Evolutionary conservation across 37 sponge, comb jelly and placozoan genomes (phyloP), one percentile per base, ranked within the genome.

Genomic region (Cliona cf. orientalis): DNA sequence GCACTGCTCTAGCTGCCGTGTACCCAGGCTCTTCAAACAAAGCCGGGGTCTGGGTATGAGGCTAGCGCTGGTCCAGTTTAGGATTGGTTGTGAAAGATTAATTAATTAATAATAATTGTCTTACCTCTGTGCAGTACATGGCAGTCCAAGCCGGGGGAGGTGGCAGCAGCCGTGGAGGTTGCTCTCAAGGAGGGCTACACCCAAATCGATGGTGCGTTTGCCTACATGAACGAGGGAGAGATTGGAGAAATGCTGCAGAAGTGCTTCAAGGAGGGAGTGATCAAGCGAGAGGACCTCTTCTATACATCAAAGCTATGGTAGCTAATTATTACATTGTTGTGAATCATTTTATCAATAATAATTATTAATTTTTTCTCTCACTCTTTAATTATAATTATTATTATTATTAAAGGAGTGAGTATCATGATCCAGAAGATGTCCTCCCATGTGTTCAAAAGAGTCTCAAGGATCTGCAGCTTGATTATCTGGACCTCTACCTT

Each of bases 401-500:
- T n/a, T n/a, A n/a, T n/a, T n/a, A n/a, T 3, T 25, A 0, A 40
- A 93, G 93, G 93, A 84, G 66, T 45, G 49, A 65, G 11, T 59
- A 78, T 33, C 89, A 89, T 57, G 75, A 49, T 1, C 44, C n/a
- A 25, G 90, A 83, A 0, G 83, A 93, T 70, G 94, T 89, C 19
- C 56, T 79, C 33, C 78, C 84, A 26, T 86, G 90, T 5, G 82
- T 84, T 55, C 63, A 91, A 62, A 36, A 31, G 22, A 89, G 95
- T 0, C 74, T 97, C 43, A 91, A 91, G 79, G 82, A 97, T 63
- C 84, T 97, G 42, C 88, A 86, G 38, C 59, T 97, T 76, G 97
- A 97, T 68, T 94, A 94, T 62, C 66, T 97, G 21, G 95, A 97
- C 76, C 88, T 97, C 7, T 97, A 97, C 78, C 86, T 97, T 71